Percentiles rank a stretch among this genome's conserved stretches.
These are phyloP conservation scores for Pundamilia nyererei DNA, from an alignment of 2,113 vertebrate species.

Conservation along the genomic window DNA sequence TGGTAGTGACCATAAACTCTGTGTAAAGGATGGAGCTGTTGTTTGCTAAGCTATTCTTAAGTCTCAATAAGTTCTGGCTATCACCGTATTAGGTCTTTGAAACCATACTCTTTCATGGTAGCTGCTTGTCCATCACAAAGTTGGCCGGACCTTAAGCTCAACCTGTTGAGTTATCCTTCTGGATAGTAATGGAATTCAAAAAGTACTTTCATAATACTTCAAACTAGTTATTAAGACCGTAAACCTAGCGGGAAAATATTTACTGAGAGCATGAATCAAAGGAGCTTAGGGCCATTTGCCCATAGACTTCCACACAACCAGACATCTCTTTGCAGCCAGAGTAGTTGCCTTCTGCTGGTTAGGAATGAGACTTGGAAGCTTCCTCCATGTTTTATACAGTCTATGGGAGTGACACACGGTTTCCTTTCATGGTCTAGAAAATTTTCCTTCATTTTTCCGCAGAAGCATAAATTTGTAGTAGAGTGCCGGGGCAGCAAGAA, in stretches of 20 bases:
- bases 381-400: neutral
- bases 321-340: neutral
- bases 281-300: neutral
- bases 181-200: neutral
- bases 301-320: neutral
- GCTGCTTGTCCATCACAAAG: neutral
- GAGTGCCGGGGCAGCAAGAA: constrained; percentile 79
- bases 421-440: neutral
- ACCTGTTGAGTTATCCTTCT: neutral
- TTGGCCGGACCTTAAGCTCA: neutral
- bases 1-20: neutral
- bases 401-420: neutral
- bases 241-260: neutral
- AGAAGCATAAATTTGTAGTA: constrained; percentile 82
- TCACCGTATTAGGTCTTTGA: neutral
- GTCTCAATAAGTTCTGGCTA: neutral
- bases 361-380: neutral
- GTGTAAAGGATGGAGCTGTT: neutral
- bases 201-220: neutral
- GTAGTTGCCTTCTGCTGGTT: neutral
- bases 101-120: neutral
- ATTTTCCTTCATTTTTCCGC: neutral
- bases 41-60: neutral
- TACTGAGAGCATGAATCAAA: neutral
- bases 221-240: fast-evolving